Percentiles rank a stretch among this genome's conserved stretches.
Evolutionary conservation across 2,888 invertebrate species (phyloP).

Genomic region (Drosophila parthenogenetica): DNA sequence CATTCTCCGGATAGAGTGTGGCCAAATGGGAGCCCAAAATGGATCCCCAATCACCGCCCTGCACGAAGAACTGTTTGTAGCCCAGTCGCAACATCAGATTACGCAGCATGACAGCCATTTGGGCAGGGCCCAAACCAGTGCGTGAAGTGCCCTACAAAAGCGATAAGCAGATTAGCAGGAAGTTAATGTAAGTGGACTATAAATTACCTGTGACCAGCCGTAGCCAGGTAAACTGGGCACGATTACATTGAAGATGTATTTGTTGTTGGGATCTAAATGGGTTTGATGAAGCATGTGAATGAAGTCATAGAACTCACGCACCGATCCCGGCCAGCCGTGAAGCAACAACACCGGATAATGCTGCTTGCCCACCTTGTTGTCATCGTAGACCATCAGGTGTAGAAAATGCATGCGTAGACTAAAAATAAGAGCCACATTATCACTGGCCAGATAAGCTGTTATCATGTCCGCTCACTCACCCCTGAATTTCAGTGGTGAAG

Average conservation of each 20-base stretch:
- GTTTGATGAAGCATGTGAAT: constrained; percentile 88
- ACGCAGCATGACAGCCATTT: constrained; percentile 87
- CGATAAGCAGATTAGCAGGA: background rate
- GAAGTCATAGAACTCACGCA: constrained; percentile 92
- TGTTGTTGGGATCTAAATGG: constrained; percentile 83
- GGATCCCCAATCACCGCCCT: constrained; percentile 94
- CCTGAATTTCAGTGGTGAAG: constrained; percentile 91
- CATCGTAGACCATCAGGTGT: constrained; percentile 87
- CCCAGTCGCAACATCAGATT: constrained; percentile 90
- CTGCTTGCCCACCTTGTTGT: constrained; percentile 81
- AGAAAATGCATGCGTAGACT: constrained; percentile 88
- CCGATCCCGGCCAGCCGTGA: constrained; percentile 96
- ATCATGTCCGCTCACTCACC: constrained; percentile 76
- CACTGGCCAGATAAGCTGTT: constrained; percentile 44
- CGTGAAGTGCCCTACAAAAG: constrained; percentile 84
- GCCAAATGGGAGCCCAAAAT: constrained; percentile 88
- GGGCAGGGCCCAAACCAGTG: constrained; percentile 82
- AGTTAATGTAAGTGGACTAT: no score
- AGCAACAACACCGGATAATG: constrained; percentile 86
- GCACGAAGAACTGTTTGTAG: constrained; percentile 88
- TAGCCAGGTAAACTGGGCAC: constrained; percentile 86
- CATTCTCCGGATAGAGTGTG: constrained; percentile 87
- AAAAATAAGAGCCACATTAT: constrained; percentile 46
- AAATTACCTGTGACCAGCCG: constrained; percentile 84
- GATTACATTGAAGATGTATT: constrained; percentile 87